Percentiles rank a stretch among this genome's conserved stretches.
Conservation (phyloP, 1,140 invertebrate genomes). For the Megalopta genalis region DNA sequence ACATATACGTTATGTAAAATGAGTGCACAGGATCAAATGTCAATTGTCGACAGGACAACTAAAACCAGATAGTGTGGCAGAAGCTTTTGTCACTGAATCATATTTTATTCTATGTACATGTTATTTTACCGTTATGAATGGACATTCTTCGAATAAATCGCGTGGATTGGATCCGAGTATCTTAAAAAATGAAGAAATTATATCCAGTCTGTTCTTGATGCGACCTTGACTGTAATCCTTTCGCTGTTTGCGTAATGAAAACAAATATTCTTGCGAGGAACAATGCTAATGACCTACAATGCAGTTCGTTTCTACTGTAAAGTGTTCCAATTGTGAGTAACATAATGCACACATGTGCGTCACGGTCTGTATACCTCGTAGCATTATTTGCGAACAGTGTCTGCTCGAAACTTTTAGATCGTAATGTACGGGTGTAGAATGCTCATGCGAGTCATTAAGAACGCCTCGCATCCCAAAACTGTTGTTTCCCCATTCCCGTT, state of each 20-base stretch:
- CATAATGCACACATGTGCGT: slow-evolving; percentile 35
- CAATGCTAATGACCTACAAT: slow-evolving; percentile 42
- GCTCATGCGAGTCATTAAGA: no score
- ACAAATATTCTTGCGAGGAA: slow-evolving; percentile 18
- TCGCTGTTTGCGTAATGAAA: background rate
- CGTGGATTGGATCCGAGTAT: background rate
- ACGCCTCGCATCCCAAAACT: background rate
- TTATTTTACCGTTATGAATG: no score
- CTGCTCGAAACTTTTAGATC: background rate
- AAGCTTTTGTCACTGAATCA: background rate
- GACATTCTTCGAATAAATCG: background rate
- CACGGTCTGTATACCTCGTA: slow-evolving; percentile 48
- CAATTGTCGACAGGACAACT: no score
- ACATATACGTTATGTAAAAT: no score
- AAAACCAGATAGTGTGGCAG: no score
- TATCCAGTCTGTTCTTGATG: background rate
- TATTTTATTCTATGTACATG: background rate
- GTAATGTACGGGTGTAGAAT: background rate
- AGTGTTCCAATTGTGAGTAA: slow-evolving; percentile 50
- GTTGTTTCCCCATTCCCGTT: slow-evolving; percentile 26
- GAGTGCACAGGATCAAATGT: no score
- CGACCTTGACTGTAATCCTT: background rate
- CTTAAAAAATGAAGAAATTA: background rate
- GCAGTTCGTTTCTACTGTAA: slow-evolving; percentile 40
- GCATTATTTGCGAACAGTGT: background rate